Conservation (phyloP, 2,888 invertebrate genomes). For the Dasysyrphus albostriatus region DNA sequence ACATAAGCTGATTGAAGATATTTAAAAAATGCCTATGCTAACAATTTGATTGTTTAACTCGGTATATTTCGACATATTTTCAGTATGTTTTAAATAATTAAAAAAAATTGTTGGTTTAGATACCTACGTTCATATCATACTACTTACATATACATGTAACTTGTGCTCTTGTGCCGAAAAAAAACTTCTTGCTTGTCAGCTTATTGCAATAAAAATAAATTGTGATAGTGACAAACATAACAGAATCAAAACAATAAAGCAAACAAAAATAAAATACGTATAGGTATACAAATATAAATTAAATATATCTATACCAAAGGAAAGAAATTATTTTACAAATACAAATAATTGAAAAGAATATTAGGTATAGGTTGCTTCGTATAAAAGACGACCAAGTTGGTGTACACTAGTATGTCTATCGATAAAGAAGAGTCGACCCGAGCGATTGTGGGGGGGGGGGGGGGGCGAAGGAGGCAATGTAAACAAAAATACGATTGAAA, state of each 20-base stretch:
- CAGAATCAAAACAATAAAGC: not conserved
- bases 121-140: too few relatives aligned
- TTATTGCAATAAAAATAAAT: not conserved
- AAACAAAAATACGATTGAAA: slow-evolving; percentile 43
- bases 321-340: not conserved
- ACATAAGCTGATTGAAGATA: not conserved
- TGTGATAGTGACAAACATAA: not conserved
- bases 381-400: not conserved
- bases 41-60: not conserved
- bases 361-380: slow-evolving; percentile 2
- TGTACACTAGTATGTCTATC: not conserved
- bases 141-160: too few relatives aligned
- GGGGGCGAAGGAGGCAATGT: slow-evolving; percentile 12
- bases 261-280: not conserved
- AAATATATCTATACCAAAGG: not conserved
- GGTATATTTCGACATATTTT: not conserved
- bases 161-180: not conserved
- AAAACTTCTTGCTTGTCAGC: not conserved
- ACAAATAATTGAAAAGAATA: not conserved
- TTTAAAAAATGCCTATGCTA: not conserved
- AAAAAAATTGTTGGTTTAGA: not conserved
- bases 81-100: not conserved
- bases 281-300: not conserved
- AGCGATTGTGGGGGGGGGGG: not conserved
- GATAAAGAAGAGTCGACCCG: not conserved